Percentiles rank a stretch among this genome's conserved stretches.
Conservation (phyloP, 2,113 vertebrate genomes). For the Recurvirostra avosetta region DNA sequence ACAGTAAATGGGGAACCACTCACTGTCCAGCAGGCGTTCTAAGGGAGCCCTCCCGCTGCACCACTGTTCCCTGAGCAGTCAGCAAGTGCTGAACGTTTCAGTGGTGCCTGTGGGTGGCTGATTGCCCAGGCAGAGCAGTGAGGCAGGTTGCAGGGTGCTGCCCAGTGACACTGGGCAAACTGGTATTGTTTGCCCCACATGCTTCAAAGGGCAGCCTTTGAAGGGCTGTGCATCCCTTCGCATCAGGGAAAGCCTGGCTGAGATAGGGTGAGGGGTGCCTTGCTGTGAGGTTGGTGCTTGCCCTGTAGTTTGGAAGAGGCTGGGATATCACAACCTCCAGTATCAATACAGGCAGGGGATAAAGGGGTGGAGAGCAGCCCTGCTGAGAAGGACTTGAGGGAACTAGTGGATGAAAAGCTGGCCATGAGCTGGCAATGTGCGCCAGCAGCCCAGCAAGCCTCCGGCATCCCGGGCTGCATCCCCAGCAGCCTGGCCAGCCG, state of each 20-base stretch:
- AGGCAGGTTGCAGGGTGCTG: not conserved
- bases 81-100: not conserved
- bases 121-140: not conserved
- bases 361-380: not conserved
- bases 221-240: not conserved
- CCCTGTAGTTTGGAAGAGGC: not conserved
- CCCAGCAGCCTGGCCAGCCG: not conserved
- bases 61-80: not conserved
- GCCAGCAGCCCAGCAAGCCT: not conserved
- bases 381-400: not conserved
- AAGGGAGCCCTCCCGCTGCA: no score
- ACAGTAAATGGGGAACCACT: not conserved
- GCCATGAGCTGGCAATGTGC: accelerated
- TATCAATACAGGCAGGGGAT: not conserved
- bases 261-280: not conserved
- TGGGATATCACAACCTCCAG: not conserved
- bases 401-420: no score
- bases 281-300: not conserved
- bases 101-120: not conserved
- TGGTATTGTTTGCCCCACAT: not conserved
- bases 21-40: not conserved
- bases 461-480: not conserved
- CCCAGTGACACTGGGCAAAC: not conserved
- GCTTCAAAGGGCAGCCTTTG: not conserved
- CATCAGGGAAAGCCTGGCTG: not conserved